These are phyloP conservation scores for Panorpa germanica DNA, from an alignment of 2,888 invertebrate genomes.

Conservation along the genomic window DNA sequence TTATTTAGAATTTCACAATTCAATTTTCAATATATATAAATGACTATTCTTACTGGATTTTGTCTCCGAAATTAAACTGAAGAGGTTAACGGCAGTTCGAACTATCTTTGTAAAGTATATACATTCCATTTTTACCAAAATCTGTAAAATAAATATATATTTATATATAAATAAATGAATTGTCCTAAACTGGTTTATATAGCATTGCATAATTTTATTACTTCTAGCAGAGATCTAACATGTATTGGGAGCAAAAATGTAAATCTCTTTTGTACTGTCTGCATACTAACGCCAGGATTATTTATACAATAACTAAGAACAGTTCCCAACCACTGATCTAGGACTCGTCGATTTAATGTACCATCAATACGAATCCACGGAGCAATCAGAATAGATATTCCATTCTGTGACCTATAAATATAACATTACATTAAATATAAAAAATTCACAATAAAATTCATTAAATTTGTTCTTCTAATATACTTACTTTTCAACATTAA, in stretches of 20 bases:
- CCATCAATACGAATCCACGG: slow-evolving; percentile 67
- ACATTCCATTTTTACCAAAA: slow-evolving; percentile 35
- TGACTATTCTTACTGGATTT: too few relatives aligned
- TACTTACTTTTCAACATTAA: too few relatives aligned
- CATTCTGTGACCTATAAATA: not conserved
- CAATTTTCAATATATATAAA: too few relatives aligned
- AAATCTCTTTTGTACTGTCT: slow-evolving; percentile 36
- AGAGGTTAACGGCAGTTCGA: too few relatives aligned
- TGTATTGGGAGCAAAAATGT: slow-evolving; percentile 45
- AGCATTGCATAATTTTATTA: too few relatives aligned
- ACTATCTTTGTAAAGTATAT: too few relatives aligned
- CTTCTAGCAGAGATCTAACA: slow-evolving; percentile 38
- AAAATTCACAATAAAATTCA: too few relatives aligned
- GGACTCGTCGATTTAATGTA: slow-evolving; percentile 40
- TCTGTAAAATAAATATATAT: slow-evolving; percentile 24
- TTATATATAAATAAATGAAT: slow-evolving; percentile 12
- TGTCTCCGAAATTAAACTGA: too few relatives aligned
- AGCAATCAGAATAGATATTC: slow-evolving; percentile 20
- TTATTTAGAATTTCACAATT: too few relatives aligned
- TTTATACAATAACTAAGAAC: slow-evolving; percentile 43
- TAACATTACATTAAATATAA: too few relatives aligned
- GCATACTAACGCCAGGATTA: slow-evolving; percentile 34
- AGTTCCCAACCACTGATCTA: slow-evolving; percentile 48
- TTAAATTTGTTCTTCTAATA: too few relatives aligned
- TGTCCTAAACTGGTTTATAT: slow-evolving; percentile 6